Percentiles rank a stretch among this genome's conserved stretches.
Evolutionary conservation across 2,797 vertebrate species (phyloP).

Genomic region (Manis crassicaudata): DNA sequence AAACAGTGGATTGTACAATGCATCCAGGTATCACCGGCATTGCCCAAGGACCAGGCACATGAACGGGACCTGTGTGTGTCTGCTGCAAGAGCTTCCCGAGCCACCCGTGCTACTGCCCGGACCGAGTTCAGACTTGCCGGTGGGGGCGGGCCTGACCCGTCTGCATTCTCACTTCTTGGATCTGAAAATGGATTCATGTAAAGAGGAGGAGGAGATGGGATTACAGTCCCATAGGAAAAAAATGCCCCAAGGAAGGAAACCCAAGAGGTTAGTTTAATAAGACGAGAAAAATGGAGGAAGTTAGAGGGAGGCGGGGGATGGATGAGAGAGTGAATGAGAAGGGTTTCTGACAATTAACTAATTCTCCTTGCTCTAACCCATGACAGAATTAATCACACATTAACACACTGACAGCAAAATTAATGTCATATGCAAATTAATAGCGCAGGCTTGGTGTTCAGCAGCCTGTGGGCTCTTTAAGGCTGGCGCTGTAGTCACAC

Average conservation of each 20-base stretch:
- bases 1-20: conserved; percentile 19
- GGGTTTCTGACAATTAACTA: conserved; percentile 80
- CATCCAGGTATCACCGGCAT: not conserved
- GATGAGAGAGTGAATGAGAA: conserved; percentile 54
- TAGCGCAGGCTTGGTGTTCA: conserved; percentile 82
- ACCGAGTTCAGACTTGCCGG: not conserved
- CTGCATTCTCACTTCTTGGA: not conserved
- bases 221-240: conserved; percentile 43
- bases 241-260: conserved; percentile 5
- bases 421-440: conserved; percentile 90
- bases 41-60: not conserved
- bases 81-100: not conserved
- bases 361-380: conserved; percentile 81
- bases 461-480: conserved; percentile 91
- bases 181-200: not conserved
- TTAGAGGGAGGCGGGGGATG: not conserved
- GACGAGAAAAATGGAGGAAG: not conserved
- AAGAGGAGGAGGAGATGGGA: conserved; percentile 20
- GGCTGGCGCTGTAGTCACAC: conserved; percentile 81
- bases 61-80: conserved; percentile 57
- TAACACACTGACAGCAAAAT: conserved; percentile 84
- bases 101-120: not conserved
- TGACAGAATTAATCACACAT: conserved; percentile 83
- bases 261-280: conserved; percentile 63
- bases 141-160: not conserved